Conservation (phyloP, 2,797 vertebrate species). For the Enteromius unitaeniatus region DNA sequence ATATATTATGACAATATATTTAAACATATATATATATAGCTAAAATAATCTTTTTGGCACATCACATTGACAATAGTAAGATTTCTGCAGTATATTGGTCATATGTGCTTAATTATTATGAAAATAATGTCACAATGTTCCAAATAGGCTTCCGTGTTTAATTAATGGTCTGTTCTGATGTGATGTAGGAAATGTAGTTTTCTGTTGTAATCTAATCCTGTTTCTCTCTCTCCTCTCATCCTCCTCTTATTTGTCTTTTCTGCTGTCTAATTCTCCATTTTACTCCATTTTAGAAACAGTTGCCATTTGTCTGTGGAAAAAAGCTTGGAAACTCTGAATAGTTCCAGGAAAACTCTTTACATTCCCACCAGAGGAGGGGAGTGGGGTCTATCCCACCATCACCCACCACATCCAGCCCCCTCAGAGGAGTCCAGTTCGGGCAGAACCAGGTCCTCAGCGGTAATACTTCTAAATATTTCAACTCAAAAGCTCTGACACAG, state of each 20-base stretch:
- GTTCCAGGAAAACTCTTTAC: constrained; percentile 41
- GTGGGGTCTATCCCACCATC: constrained; percentile 9
- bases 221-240: constrained; percentile 40
- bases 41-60: background rate
- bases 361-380: background rate
- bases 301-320: constrained; percentile 14
- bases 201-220: constrained; percentile 8
- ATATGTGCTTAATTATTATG: background rate
- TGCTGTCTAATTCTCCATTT: constrained; percentile 14
- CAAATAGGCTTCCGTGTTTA: background rate
- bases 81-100: background rate
- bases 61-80: background rate
- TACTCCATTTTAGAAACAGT: constrained; percentile 10
- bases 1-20: no score
- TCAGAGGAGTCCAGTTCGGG: background rate
- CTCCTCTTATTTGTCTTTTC: constrained; percentile 45
- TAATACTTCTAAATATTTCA: constrained; percentile 21
- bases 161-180: background rate
- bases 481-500: constrained; percentile 6
- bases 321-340: background rate
- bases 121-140: background rate
- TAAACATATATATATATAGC: background rate
- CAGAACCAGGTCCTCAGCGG: background rate
- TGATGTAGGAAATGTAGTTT: constrained; percentile 35
- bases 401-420: constrained; percentile 8